These are phyloP conservation scores for Gallirallus australis DNA, from an alignment of 2,797 vertebrate species.

Conservation along the genomic window DNA sequence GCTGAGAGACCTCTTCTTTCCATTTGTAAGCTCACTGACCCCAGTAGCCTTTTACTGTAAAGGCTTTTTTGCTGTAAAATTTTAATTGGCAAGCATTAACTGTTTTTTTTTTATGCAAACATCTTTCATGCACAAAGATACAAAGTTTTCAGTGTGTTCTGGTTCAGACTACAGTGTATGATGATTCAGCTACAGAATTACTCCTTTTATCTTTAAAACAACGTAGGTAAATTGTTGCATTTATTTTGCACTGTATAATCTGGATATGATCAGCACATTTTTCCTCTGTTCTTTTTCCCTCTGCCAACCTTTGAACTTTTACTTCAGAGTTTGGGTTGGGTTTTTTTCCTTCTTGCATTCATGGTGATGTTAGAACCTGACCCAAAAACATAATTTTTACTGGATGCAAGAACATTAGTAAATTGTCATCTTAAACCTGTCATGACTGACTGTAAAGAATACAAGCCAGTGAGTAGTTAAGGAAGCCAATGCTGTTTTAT, in stretches of 20 bases:
- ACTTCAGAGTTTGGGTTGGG: not conserved
- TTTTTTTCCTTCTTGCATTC: slow-evolving; percentile 4
- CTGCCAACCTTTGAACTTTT: not conserved
- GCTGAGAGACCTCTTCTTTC: not conserved
- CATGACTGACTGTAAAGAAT: not conserved
- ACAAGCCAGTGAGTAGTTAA: not conserved
- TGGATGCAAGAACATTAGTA: slow-evolving; percentile 13
- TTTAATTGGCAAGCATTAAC: not conserved
- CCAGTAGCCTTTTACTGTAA: not conserved
- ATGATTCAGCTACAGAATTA: not conserved
- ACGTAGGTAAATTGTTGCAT: not conserved
- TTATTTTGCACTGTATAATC: slow-evolving; percentile 9
- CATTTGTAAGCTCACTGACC: not conserved
- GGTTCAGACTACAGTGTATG: not conserved
- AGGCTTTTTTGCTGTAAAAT: not conserved
- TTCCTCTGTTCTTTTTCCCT: not conserved
- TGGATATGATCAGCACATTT: not conserved
- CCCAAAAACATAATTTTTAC: not conserved
- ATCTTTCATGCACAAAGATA: not conserved
- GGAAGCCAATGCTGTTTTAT: not conserved
- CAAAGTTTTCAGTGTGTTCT: not conserved
- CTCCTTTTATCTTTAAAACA: slow-evolving; percentile 12
- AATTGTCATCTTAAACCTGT: slow-evolving; percentile 28
- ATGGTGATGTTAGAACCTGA: not conserved
- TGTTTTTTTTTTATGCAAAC: not conserved